A percentile compares a stretch with the other conserved stretches of the same genome.
These are phyloP conservation scores for Drosophila acutilabella DNA, from an alignment of 2,888 invertebrate genomes.

Conservation along the genomic window DNA sequence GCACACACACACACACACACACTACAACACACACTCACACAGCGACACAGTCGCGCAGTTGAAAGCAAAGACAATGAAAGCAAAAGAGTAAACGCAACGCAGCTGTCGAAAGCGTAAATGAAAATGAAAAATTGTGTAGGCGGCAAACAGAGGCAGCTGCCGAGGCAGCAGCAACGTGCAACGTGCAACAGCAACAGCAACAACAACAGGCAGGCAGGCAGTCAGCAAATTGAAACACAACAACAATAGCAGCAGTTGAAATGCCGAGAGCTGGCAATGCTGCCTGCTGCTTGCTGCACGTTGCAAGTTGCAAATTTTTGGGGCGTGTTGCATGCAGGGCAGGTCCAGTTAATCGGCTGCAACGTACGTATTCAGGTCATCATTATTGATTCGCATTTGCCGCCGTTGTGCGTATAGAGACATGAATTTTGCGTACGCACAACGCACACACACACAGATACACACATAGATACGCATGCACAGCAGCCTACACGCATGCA, in stretches of 20 bases:
- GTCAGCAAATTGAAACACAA: slow-evolving; percentile 48
- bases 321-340: slow-evolving; percentile 57
- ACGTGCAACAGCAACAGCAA: slow-evolving; percentile 26
- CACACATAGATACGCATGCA: slow-evolving; percentile 17
- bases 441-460: slow-evolving; percentile 39
- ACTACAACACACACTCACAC: slow-evolving; percentile 9
- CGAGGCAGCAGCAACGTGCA: slow-evolving; percentile 17
- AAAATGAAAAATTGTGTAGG: slow-evolving; percentile 65
- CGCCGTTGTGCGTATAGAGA: slow-evolving; percentile 75
- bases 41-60: not conserved
- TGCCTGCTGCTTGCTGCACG: slow-evolving; percentile 53
- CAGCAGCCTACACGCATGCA: not conserved
- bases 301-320: slow-evolving; percentile 64
- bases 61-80: slow-evolving; percentile 48
- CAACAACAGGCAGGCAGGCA: slow-evolving; percentile 20
- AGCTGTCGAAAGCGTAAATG: slow-evolving; percentile 70
- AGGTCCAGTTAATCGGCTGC: slow-evolving; percentile 75
- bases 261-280: slow-evolving; percentile 31
- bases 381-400: slow-evolving; percentile 77
- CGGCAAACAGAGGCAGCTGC: slow-evolving; percentile 28
- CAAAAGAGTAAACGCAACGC: slow-evolving; percentile 52
- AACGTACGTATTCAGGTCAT: slow-evolving; percentile 78
- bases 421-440: slow-evolving; percentile 78
- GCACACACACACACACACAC: slow-evolving; percentile 40
- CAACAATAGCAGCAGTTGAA: slow-evolving; percentile 20